phyloP scores from a whole-genome alignment of 2,888 invertebrate genomes.

The Morpho achilles region DNA sequence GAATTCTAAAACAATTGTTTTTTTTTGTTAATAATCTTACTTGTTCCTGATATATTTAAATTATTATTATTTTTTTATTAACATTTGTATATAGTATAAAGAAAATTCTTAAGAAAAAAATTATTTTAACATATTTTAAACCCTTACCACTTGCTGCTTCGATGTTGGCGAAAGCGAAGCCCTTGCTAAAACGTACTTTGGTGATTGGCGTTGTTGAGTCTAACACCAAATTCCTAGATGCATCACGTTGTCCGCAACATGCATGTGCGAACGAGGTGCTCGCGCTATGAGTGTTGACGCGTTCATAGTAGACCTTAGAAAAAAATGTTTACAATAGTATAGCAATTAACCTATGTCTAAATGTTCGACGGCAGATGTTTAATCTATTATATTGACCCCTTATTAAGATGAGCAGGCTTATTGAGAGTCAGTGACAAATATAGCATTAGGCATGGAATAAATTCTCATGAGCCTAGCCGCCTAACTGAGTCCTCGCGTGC shows the following conservation, averaged over 20 bases:
- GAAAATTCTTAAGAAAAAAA: no score
- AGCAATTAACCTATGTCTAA: no score
- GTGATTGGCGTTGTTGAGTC: slow-evolving; percentile 85
- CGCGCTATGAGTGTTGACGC: slow-evolving; percentile 88
- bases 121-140: background rate
- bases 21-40: background rate
- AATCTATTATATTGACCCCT: no score
- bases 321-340: background rate
- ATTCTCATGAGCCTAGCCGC: background rate
- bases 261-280: slow-evolving; percentile 88
- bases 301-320: slow-evolving; percentile 86
- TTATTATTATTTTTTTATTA: background rate
- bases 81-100: no score
- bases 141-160: slow-evolving; percentile 82
- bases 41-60: no score
- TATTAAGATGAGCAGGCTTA: slow-evolving; percentile 1
- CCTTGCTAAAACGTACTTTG: slow-evolving; percentile 88
- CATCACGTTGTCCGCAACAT: slow-evolving; percentile 87
- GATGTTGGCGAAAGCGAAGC: slow-evolving; percentile 88
- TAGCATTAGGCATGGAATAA: background rate
- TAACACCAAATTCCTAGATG: slow-evolving; percentile 83
- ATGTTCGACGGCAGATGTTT: no score
- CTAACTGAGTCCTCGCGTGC: no score
- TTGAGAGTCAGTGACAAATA: background rate
- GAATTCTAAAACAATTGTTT: slow-evolving; percentile 78